Percentiles rank a stretch among this genome's conserved stretches.
These are phyloP conservation scores for Paradoxurus hermaphroditus DNA, from an alignment of 2,113 vertebrate genomes.

Conservation along the genomic window DNA sequence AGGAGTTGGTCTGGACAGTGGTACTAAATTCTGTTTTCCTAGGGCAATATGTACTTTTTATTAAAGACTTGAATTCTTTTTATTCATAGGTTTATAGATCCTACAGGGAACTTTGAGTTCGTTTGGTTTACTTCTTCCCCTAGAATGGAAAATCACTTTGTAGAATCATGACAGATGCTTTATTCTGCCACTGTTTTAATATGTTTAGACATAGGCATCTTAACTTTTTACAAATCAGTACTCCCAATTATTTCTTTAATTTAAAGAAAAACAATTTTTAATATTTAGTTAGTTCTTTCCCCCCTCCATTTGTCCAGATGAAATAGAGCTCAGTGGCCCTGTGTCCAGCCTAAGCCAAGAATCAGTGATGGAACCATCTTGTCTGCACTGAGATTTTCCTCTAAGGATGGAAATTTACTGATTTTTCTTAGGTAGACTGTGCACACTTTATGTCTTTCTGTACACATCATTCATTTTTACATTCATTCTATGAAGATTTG, in stretches of 20 bases:
- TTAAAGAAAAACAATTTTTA: background rate
- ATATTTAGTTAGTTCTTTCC: background rate
- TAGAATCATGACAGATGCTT: background rate
- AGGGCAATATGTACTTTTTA: background rate
- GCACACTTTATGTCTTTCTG: background rate
- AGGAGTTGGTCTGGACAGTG: background rate
- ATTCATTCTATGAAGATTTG: conserved; percentile 25
- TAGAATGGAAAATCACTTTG: background rate
- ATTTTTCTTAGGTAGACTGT: background rate
- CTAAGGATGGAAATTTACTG: background rate
- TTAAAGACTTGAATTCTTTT: background rate
- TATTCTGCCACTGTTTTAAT: background rate
- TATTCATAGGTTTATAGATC: background rate
- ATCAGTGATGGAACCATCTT: background rate
- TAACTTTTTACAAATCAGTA: background rate
- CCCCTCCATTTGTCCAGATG: background rate
- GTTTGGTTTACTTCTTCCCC: background rate
- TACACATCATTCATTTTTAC: background rate
- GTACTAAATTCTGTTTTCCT: background rate
- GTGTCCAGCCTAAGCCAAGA: background rate
- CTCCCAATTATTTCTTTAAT: background rate
- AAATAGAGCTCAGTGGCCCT: background rate
- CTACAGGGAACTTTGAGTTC: background rate
- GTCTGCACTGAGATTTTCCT: background rate
- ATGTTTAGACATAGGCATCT: background rate